A percentile compares a stretch with the other conserved stretches of the same genome.
These are phyloP conservation scores for Rhamphomyia laevipes DNA, from an alignment of 2,888 invertebrate species.

Conservation along the genomic window DNA sequence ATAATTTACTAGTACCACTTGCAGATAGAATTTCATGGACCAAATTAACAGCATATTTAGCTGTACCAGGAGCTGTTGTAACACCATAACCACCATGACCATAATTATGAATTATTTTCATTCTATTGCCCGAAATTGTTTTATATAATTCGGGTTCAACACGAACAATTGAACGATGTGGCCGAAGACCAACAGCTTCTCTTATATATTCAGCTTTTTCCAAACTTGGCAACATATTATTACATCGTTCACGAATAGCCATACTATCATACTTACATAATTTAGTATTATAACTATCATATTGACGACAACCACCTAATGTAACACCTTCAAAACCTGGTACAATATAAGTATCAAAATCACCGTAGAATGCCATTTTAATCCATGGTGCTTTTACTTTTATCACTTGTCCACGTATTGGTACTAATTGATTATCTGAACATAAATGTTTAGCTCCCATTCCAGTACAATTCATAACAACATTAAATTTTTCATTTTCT, in stretches of 20 bases:
- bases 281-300: conserved; percentile 57
- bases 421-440: conserved; percentile 59
- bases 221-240: conserved; percentile 58
- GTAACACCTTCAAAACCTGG: conserved; percentile 65
- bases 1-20: conserved; percentile 27
- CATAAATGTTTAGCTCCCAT: conserved; percentile 69
- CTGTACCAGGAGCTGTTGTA: conserved; percentile 79
- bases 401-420: conserved; percentile 73
- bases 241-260: conserved; percentile 68
- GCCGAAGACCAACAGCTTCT: conserved; percentile 69
- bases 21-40: conserved; percentile 44
- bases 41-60: conserved; percentile 59
- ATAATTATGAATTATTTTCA: conserved; percentile 79
- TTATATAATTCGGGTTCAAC: conserved; percentile 52
- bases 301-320: conserved; percentile 76
- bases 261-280: conserved; percentile 60
- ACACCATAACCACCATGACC: conserved; percentile 94
- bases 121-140: conserved; percentile 33
- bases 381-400: conserved; percentile 82
- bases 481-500: conserved; percentile 44
- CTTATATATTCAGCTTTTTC: conserved; percentile 45
- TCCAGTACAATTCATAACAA: conserved; percentile 77
- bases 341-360: conserved; percentile 75
- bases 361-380: conserved; percentile 77
- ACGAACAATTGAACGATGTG: conserved; percentile 61